These are phyloP conservation scores for Paelopatides confundens DNA, from an alignment of 53 echinoderm and acorn worm species.

Conservation along the genomic window DNA sequence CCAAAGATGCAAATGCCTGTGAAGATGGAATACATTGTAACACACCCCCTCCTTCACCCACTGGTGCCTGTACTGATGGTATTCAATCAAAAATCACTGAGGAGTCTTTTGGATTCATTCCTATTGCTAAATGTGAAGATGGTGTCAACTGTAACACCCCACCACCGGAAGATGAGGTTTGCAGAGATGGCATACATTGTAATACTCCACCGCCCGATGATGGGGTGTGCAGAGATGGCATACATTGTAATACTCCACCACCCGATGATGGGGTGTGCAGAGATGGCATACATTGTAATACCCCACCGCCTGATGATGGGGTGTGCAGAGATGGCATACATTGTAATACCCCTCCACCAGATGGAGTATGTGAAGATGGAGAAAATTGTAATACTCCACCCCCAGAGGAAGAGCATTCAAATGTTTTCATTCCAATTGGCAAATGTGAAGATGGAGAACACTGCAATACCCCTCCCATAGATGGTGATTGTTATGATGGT, in stretches of 20 bases:
- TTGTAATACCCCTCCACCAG: conserved; percentile 95
- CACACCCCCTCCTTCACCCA: conserved; percentile 87
- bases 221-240: conserved; percentile 83
- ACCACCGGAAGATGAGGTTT: conserved; percentile 64
- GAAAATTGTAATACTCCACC: conserved; percentile 74
- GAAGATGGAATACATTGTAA: conserved; percentile 85
- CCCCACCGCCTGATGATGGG: conserved; percentile 75
- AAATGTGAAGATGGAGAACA: conserved; percentile 71
- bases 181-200: conserved; percentile 77
- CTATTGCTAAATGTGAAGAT: conserved; percentile 55
- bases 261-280: conserved; percentile 59
- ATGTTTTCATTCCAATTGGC: conserved; percentile 51
- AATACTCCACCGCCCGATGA: conserved; percentile 82
- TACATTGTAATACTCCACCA: conserved; percentile 87
- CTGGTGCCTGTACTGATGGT: conserved; percentile 58
- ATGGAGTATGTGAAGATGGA: conserved; percentile 73
- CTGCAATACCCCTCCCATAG: conserved; percentile 86
- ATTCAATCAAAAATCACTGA: conserved; percentile 12
- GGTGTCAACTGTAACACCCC: conserved; percentile 66
- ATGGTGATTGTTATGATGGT: conserved; percentile 75
- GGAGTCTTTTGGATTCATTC: conserved; percentile 8
- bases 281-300: conserved; percentile 81
- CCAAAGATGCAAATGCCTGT: conserved; percentile 55
- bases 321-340: conserved; percentile 72
- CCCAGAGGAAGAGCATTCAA: conserved; percentile 67